These are phyloP conservation scores for Rhineura floridana DNA, from an alignment of 2,113 vertebrate species.

Conservation along the genomic window DNA sequence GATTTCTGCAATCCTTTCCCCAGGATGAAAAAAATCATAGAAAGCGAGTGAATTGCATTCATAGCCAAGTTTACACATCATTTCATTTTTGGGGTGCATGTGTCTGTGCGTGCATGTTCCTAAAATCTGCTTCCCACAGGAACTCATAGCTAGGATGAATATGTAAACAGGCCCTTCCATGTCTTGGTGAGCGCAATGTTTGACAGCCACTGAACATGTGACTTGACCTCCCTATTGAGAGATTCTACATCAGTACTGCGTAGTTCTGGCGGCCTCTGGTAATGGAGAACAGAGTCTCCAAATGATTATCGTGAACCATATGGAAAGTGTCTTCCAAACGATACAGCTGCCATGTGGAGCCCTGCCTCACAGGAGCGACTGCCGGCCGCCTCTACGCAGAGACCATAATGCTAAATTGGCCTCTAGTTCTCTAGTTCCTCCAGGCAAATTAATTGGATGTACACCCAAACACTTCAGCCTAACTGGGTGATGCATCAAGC, in stretches of 20 bases:
- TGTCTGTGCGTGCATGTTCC: no score
- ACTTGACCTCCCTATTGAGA: not conserved
- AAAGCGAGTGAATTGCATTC: no score
- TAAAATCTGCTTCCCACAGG: no score
- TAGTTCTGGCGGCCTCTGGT: not conserved
- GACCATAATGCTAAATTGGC: not conserved
- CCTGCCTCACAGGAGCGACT: not conserved
- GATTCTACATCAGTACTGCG: not conserved
- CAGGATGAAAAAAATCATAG: no score
- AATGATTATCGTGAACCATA: not conserved
- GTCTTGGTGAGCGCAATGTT: not conserved
- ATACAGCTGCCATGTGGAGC: not conserved
- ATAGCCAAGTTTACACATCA: no score
- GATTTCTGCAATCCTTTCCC: no score
- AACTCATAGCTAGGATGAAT: no score
- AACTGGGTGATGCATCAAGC: not conserved
- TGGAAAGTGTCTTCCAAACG: not conserved
- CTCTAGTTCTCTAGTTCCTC: not conserved
- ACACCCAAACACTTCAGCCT: not conserved
- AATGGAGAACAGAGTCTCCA: not conserved
- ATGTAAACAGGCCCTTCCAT: no score
- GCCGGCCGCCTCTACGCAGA: not conserved
- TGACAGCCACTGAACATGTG: not conserved
- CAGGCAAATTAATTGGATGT: not conserved
- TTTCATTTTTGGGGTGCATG: no score